Conservation (phyloP, 2,113 vertebrate species). For the Ginglymostoma cirratum region DNA sequence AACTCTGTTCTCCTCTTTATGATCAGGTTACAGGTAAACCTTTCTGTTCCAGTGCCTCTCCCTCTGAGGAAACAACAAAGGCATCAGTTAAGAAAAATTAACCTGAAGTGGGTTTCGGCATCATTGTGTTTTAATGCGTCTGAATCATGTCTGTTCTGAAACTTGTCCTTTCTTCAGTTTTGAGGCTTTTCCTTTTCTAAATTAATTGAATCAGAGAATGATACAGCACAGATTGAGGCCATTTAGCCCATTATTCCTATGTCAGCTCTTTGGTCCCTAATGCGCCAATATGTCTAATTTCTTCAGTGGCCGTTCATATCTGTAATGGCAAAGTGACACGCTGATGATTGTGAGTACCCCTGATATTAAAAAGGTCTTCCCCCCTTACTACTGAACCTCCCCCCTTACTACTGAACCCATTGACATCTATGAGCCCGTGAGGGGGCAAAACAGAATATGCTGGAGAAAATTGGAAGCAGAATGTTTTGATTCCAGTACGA, state of each 20-base stretch:
- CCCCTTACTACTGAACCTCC: no score
- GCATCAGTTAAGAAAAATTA: background rate
- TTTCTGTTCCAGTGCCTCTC: background rate
- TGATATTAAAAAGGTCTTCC: no score
- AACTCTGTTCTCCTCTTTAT: background rate
- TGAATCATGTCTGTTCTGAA: background rate
- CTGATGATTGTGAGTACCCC: no score
- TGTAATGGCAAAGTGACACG: no score
- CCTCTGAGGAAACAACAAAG: background rate
- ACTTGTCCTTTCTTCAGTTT: background rate
- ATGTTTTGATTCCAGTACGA: no score
- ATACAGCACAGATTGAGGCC: background rate
- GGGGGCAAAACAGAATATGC: no score
- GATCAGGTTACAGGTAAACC: background rate
- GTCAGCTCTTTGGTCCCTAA: background rate
- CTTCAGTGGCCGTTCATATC: background rate
- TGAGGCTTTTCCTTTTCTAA: background rate
- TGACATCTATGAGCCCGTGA: no score
- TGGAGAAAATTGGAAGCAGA: no score
- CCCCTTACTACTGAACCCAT: no score
- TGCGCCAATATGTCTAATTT: background rate
- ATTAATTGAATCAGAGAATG: background rate
- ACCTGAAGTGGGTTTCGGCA: background rate
- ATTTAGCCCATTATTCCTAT: no score
- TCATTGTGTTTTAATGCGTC: background rate